Percentiles rank a stretch among this genome's conserved stretches.
Conservation (phyloP, 2,113 vertebrate genomes). For the Neodontobutis hainanensis region DNA sequence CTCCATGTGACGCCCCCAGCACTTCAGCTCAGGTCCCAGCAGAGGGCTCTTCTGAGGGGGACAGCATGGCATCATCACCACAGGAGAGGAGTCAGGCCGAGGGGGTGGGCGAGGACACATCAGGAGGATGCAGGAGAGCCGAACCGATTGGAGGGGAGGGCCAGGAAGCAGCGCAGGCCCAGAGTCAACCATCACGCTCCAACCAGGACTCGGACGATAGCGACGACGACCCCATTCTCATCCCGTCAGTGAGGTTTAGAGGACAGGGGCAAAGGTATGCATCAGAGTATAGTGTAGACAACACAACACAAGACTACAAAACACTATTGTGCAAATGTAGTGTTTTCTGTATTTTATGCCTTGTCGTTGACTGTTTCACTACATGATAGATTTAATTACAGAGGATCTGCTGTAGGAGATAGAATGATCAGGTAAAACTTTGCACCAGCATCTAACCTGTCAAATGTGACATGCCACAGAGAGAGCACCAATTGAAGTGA, state of each 20-base stretch:
- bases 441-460: slow-evolving; percentile 64
- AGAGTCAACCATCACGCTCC: slow-evolving; percentile 74
- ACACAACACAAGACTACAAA: neutral
- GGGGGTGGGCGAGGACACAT: slow-evolving; percentile 44
- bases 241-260: slow-evolving; percentile 88
- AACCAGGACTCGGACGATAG: slow-evolving; percentile 94
- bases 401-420: slow-evolving; percentile 98
- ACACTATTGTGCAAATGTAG: neutral
- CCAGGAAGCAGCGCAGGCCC: slow-evolving; percentile 51
- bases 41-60: slow-evolving; percentile 29
- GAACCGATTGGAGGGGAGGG: slow-evolving; percentile 52
- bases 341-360: slow-evolving; percentile 54
- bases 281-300: neutral
- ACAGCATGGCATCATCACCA: neutral
- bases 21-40: neutral
- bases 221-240: slow-evolving; percentile 93
- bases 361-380: slow-evolving; percentile 61
- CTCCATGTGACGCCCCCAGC: slow-evolving; percentile 23
- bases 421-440: slow-evolving; percentile 98
- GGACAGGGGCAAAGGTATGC: slow-evolving; percentile 92
- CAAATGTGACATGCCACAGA: slow-evolving; percentile 18
- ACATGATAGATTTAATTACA: slow-evolving; percentile 93
- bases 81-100: slow-evolving; percentile 46
- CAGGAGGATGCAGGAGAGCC: slow-evolving; percentile 68
- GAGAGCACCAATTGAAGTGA: slow-evolving; percentile 13